Evolutionary conservation across 1,140 invertebrate species (phyloP), one percentile per base, ranked within the genome.

Genomic region (Papilio glaucus): DNA sequence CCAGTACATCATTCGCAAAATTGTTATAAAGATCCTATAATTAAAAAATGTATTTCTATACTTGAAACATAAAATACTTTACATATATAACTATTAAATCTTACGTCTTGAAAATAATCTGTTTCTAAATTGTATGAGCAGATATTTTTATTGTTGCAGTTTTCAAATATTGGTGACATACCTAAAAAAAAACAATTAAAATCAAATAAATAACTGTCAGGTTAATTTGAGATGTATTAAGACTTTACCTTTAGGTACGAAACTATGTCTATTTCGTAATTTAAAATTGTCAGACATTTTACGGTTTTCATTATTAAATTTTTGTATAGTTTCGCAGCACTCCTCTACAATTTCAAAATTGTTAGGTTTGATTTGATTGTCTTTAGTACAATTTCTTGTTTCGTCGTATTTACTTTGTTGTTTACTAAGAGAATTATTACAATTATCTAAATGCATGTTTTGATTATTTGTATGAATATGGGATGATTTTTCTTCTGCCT

Each of bases 191-290:
- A 60, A 42, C 9, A 29, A 72, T 45, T 6, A 73, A 70, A 63
- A n/a, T 39, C 26, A 74, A 33, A 57, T 29, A 39, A 39, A 60
- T 39, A 39, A 21, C 9, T 33, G 0, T 33, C n/a, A n/a, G n/a
- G n/a, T 37, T 63, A 65, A 18, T 9, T 45, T 45, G 4, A 45
- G 1, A 15, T 15, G n/a, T n/a, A n/a, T 5, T 24, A 65, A 39
- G 12, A 10, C 0, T 21, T 39, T 81, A 90, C 90, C 90, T 86
- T 92, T 92, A 4, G 88, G 88, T 21, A 92, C 42, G 76, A 88
- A 90, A 65, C 73, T 72, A 15, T 72, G 78, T 76, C 90, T 85
- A 69, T 75, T 74, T 77, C 77, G 76, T 3, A 91, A 53, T 75
- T 81, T 76, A 79, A 91, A 89, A 68, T 79, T 63, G 15, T 65